Percentiles rank a stretch among this genome's conserved stretches.
Evolutionary conservation across 2,797 vertebrate species (phyloP).

Genomic region (Rhincodon typus): DNA sequence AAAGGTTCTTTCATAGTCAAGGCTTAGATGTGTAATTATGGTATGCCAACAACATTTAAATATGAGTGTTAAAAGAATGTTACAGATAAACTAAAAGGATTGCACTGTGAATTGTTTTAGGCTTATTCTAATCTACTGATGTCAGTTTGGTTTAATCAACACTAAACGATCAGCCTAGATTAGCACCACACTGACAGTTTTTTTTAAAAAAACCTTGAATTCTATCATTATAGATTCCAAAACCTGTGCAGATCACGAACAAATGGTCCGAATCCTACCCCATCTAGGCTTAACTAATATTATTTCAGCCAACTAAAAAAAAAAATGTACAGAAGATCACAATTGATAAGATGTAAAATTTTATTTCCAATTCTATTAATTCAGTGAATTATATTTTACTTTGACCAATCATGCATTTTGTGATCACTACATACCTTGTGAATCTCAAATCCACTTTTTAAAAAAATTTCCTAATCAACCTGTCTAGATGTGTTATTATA

Average conservation of each 20-base stretch:
- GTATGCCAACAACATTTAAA: conserved; percentile 85
- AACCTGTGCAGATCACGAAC: background rate
- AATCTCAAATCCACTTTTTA: background rate
- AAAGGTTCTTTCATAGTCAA: conserved; percentile 79
- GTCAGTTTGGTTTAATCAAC: conserved; percentile 87
- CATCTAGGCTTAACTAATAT: background rate
- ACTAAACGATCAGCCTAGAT: conserved; percentile 63
- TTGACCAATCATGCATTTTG: background rate
- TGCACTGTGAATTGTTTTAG: conserved; percentile 91
- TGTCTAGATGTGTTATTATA: too few species aligned
- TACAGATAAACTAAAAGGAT: conserved; percentile 86
- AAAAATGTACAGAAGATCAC: background rate
- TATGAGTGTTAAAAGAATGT: conserved; percentile 79
- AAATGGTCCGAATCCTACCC: background rate
- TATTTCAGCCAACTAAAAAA: background rate
- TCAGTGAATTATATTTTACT: background rate
- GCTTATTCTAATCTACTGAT: conserved; percentile 87
- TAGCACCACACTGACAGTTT: conserved; percentile 67
- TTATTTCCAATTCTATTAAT: conserved; percentile 13
- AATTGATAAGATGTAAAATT: background rate
- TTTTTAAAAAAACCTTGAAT: background rate
- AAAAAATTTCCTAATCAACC: background rate
- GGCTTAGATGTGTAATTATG: conserved; percentile 88
- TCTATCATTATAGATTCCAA: conserved; percentile 20
- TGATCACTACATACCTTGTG: background rate